These are phyloP conservation scores for Prorops nasuta DNA, from an alignment of 1,140 invertebrate species.

Conservation along the genomic window DNA sequence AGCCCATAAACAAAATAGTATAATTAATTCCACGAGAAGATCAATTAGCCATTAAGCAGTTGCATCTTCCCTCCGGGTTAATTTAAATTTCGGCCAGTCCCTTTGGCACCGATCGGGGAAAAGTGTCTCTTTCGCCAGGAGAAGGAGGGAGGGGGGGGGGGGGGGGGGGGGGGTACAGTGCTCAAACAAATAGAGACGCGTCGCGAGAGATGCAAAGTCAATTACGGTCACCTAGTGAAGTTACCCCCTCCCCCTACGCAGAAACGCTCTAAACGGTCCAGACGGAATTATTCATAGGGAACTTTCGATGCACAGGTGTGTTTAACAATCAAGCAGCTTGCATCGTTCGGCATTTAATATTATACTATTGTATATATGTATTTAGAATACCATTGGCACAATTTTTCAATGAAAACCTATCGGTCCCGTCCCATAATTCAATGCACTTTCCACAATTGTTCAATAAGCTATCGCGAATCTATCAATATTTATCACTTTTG, in stretches of 20 bases:
- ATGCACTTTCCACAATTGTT: too few species aligned
- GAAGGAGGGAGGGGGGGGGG: too few species aligned
- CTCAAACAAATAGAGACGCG: slow-evolving; percentile 18
- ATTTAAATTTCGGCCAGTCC: slow-evolving; percentile 11
- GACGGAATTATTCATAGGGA: slow-evolving; percentile 31
- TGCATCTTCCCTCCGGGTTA: slow-evolving; percentile 8
- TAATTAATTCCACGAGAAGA: too few species aligned
- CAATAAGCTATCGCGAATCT: too few species aligned
- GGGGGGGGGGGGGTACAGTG: too few species aligned
- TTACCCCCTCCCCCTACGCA: not conserved
- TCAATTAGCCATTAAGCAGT: slow-evolving; percentile 11
- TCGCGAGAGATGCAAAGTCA: slow-evolving; percentile 27
- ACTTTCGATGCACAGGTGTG: slow-evolving; percentile 26
- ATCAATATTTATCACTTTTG: too few species aligned
- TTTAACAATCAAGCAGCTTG: slow-evolving; percentile 28
- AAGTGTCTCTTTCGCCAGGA: slow-evolving; percentile 24
- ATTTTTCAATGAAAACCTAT: too few species aligned
- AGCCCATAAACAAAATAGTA: too few species aligned
- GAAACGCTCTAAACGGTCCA: slow-evolving; percentile 15
- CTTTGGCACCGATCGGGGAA: slow-evolving; percentile 14
- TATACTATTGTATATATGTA: too few species aligned
- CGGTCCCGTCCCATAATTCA: too few species aligned
- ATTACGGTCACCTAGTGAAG: slow-evolving; percentile 16
- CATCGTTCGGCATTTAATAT: too few species aligned
- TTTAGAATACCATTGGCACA: too few species aligned